Evolutionary conservation across 2,888 invertebrate species (phyloP).

Genomic region (Chymomyza amoena): DNA sequence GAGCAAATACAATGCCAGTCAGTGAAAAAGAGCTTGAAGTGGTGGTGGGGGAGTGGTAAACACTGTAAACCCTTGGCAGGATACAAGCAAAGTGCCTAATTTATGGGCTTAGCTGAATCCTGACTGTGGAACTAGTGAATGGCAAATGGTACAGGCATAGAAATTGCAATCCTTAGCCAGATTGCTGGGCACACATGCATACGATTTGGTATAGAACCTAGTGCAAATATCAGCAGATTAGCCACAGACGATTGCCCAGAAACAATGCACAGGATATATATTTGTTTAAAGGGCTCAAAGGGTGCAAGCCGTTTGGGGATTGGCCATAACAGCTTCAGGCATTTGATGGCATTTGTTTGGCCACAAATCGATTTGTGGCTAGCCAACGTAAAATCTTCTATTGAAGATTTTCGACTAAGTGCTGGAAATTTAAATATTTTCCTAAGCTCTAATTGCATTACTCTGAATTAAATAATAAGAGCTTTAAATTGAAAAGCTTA

Average conservation of each 20-base stretch:
- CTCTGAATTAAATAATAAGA: neutral
- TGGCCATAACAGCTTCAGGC: slow-evolving; percentile 24
- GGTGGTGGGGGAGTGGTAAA: slow-evolving; percentile 27
- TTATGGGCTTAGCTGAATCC: slow-evolving; percentile 54
- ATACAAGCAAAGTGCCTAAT: slow-evolving; percentile 48
- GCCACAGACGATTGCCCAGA: slow-evolving; percentile 70
- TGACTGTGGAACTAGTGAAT: neutral
- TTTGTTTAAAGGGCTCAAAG: slow-evolving; percentile 32
- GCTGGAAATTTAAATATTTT: slow-evolving; percentile 1
- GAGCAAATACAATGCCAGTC: slow-evolving; percentile 19
- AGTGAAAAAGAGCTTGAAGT: neutral
- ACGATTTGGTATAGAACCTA: slow-evolving; percentile 14
- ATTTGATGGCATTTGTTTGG: slow-evolving; percentile 2
- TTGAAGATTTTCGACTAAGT: neutral
- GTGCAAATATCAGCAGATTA: slow-evolving; percentile 63
- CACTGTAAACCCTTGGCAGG: slow-evolving; percentile 59
- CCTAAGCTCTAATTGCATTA: slow-evolving; percentile 25
- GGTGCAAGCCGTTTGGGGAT: neutral
- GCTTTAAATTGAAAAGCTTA: neutral
- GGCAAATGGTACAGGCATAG: neutral
- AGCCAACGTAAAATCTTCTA: neutral
- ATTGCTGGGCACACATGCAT: neutral
- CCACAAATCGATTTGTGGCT: slow-evolving; percentile 40
- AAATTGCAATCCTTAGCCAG: neutral
- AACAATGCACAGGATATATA: slow-evolving; percentile 47